phyloP scores from a whole-genome alignment of 2,797 vertebrate genomes.

The Aphelocoma californica region DNA sequence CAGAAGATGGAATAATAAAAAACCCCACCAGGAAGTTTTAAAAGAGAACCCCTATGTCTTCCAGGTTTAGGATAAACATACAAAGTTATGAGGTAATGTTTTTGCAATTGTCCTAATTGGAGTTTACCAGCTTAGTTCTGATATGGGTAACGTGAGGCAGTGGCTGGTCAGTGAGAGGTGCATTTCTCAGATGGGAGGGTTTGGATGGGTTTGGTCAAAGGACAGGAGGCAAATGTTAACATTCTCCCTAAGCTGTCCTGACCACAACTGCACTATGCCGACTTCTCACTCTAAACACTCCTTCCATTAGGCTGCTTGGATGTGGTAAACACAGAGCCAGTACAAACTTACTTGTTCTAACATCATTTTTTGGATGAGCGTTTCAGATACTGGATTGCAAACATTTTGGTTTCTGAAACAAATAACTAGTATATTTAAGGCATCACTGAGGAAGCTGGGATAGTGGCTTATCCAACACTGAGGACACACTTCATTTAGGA shows the following conservation, averaged over 20 bases:
- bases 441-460: not conserved
- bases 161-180: not conserved
- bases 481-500: not conserved
- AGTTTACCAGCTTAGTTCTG: not conserved
- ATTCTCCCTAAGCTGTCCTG: not conserved
- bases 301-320: not conserved
- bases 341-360: not conserved
- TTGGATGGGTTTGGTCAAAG: not conserved
- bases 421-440: not conserved
- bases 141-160: accelerated
- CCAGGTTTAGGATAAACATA: not conserved
- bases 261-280: not conserved
- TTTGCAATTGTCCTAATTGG: not conserved
- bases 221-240: not conserved
- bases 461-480: not conserved
- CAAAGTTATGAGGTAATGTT: not conserved
- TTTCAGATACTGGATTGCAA: not conserved
- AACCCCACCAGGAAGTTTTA: not conserved
- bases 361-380: not conserved
- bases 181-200: not conserved
- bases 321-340: conserved; percentile 3
- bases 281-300: not conserved
- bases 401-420: conserved; percentile 7
- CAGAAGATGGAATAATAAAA: not conserved
- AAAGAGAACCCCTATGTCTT: not conserved